Base-by-base conservation (phyloP, 2,113 vertebrate genomes). In the Psilopsiagon aurifrons region DNA sequence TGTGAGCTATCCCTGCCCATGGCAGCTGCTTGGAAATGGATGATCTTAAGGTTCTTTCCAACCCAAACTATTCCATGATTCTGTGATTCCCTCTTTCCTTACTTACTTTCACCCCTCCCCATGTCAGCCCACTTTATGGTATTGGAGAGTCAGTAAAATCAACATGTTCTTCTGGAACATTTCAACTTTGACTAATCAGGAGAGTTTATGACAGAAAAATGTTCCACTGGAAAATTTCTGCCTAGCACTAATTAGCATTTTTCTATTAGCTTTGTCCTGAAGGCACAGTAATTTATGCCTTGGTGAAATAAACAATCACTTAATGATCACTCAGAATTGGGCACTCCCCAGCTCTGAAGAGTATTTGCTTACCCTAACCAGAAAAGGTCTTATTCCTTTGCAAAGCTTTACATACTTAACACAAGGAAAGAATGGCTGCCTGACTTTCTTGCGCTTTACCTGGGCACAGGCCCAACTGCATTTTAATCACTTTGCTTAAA, bases 201-300 rank as follows among this genome's bases (percentile, higher is more conserved):
- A 79, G 83, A 79, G 47, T 83, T 96, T 95, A 91, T 96, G 78
- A 90, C 93, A 91, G 68, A 92, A 87, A 82, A 95, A 95, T 77
- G 82, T 97, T 97, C 92, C 93, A 91, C 71, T 95, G 95, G 96
- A 97, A 96, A 93, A 85, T 83, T 94, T 95, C 84, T 91, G 67
- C 89, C 74, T 82, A 77, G 57, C 25, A 3, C 70, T 94, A 92
- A 94, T 96, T 97, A 96, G 44, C 94, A 94, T 92, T 94, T 96
- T 97, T 94, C 94, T 96, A 95, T 97, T 93, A 96, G 94, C 66
- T 91, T 95, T 95, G 90, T 89, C 94, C 95, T 96, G 81, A 92
- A 96, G 91, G 96, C 94, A 84, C 54, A 41, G 70, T 89, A 94
- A 94, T 91, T 91, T 87, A 86, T 96, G 78, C 88, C 77, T 73